Percentiles rank a stretch among this genome's conserved stretches.
These are phyloP conservation scores for Onthophagus sagittarius DNA, from an alignment of 2,888 invertebrate species.

Conservation along the genomic window DNA sequence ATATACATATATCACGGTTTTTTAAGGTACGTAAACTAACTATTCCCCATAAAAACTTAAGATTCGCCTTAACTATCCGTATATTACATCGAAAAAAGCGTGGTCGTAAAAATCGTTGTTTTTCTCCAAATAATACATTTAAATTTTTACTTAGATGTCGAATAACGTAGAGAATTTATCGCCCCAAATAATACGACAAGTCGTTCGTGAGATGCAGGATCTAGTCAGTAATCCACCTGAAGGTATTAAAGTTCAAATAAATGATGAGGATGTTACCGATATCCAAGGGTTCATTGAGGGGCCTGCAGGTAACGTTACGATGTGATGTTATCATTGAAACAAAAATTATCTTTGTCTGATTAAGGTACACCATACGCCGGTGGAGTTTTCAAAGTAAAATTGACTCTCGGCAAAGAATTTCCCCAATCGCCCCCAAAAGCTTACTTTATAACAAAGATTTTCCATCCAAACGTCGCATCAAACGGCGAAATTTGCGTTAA, in stretches of 20 bases:
- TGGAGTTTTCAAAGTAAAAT: slow-evolving; percentile 84
- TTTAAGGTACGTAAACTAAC: background rate
- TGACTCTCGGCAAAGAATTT: slow-evolving; percentile 88
- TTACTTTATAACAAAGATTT: slow-evolving; percentile 90
- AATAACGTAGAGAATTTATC: slow-evolving; percentile 89
- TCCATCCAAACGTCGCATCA: slow-evolving; percentile 92
- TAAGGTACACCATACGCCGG: slow-evolving; percentile 84
- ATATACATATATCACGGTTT: background rate
- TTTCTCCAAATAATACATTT: background rate
- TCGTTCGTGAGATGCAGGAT: slow-evolving; percentile 84
- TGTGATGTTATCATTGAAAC: background rate
- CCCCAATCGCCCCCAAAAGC: slow-evolving; percentile 91
- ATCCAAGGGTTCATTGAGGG: slow-evolving; percentile 91
- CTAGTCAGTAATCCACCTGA: slow-evolving; percentile 81
- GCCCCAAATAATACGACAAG: slow-evolving; percentile 84
- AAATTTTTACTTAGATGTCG: slow-evolving; percentile 61
- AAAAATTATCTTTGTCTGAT: background rate
- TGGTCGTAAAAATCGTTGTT: background rate
- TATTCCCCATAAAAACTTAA: background rate
- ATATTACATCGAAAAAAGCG: background rate
- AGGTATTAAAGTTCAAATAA: slow-evolving; percentile 84
- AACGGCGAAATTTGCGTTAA: slow-evolving; percentile 97
- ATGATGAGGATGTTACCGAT: slow-evolving; percentile 91
- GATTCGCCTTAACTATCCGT: no score
- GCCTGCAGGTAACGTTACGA: slow-evolving; percentile 52